Conservation (phyloP, 2,888 invertebrate genomes). For the Drosophila bunnanda region DNA sequence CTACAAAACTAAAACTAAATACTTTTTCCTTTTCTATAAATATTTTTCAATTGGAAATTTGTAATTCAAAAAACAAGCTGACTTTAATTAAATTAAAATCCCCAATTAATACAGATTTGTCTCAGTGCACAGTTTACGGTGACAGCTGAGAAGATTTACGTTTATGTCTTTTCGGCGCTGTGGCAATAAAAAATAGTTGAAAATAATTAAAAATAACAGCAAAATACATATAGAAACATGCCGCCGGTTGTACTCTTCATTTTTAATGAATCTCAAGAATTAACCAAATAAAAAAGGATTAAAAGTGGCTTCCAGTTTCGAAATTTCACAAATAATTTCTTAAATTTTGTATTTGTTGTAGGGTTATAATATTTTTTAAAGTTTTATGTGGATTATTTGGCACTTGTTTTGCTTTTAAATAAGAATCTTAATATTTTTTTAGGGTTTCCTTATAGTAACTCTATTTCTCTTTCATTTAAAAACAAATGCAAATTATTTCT, state of each 20-base stretch:
- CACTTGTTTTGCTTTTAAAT: no score
- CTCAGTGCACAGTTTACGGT: conserved; percentile 15
- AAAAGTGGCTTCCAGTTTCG: neutral
- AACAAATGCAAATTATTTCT: no score
- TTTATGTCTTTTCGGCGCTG: conserved; percentile 32
- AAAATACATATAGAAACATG: conserved; percentile 9
- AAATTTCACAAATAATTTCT: neutral
- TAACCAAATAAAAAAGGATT: conserved; percentile 5
- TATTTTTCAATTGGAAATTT: no score
- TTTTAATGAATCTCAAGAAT: conserved; percentile 10
- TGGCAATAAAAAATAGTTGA: conserved; percentile 59
- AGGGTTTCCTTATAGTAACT: no score
- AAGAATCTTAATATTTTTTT: no score
- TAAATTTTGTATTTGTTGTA: neutral
- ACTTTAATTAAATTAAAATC: neutral
- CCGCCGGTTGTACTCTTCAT: conserved; percentile 8
- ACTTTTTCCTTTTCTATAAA: no score
- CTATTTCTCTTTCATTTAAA: no score
- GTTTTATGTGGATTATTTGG: no score
- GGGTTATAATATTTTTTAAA: neutral
- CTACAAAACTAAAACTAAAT: no score
- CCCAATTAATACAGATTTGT: neutral
- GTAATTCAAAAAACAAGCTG: no score
- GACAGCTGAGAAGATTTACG: conserved; percentile 52
- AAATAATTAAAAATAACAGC: conserved; percentile 53